phyloP scores from a whole-genome alignment of 2,113 vertebrate genomes.

The Pedionomus torquatus region DNA sequence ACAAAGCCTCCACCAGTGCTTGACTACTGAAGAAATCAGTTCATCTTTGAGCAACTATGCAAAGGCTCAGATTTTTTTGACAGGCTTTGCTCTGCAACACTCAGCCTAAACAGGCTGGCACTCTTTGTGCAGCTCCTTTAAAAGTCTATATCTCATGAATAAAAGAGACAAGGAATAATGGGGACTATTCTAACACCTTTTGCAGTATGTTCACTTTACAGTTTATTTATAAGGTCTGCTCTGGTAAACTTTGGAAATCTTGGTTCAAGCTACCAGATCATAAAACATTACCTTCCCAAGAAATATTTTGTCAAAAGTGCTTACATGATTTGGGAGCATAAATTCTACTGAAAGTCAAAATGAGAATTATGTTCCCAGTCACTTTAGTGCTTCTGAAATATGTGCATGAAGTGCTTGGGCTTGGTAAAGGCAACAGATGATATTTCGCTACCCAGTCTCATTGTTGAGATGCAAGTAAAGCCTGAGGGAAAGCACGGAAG shows the following conservation, averaged over 20 bases:
- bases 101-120: neutral
- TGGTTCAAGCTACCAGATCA: neutral
- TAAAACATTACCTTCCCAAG: neutral
- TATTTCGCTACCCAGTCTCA: neutral
- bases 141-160: neutral
- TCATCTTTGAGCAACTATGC: neutral
- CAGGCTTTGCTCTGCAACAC: neutral
- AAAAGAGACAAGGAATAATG: neutral
- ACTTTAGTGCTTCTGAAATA: neutral
- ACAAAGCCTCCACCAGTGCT: neutral
- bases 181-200: neutral
- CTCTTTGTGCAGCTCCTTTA: neutral
- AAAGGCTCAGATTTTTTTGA: neutral
- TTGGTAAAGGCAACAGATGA: neutral
- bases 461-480: neutral
- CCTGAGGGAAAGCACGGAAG: neutral
- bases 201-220: neutral
- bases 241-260: neutral
- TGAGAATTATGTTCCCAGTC: neutral
- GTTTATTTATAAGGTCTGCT: neutral
- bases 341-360: neutral
- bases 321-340: neutral
- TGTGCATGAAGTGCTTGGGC: neutral
- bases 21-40: neutral
- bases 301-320: neutral